These are phyloP conservation scores for Odontophorus gujanensis DNA, from an alignment of 2,113 vertebrate genomes.

Conservation along the genomic window DNA sequence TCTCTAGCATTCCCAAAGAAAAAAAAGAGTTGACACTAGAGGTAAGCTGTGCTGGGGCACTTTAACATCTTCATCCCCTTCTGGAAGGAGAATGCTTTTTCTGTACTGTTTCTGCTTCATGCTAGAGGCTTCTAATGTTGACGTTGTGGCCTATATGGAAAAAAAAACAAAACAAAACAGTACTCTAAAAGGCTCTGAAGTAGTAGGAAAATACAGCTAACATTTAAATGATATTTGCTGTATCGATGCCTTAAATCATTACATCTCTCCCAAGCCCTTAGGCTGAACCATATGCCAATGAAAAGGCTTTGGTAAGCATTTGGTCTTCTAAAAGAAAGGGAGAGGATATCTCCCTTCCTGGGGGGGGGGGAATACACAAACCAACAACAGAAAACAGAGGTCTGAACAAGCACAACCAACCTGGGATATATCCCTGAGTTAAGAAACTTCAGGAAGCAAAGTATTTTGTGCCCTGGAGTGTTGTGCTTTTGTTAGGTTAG, in stretches of 20 bases:
- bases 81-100: background rate
- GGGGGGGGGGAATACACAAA: too few species aligned
- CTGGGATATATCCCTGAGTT: background rate
- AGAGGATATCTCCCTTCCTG: background rate
- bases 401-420: background rate
- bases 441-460: background rate
- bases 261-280: background rate
- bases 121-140: background rate
- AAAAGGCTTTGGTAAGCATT: background rate
- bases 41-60: background rate
- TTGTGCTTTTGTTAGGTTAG: background rate
- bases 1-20: background rate
- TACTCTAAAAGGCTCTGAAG: background rate
- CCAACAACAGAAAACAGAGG: background rate
- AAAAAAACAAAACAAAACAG: background rate
- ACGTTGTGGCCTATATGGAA: background rate
- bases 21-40: background rate
- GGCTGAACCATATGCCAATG: background rate
- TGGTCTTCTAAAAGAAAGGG: background rate
- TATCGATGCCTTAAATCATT: background rate
- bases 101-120: background rate
- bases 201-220: background rate
- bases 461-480: background rate
- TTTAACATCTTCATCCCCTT: background rate
- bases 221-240: background rate